Conservation (phyloP, 2,888 invertebrate genomes). For the Conops quadrifasciatus region DNA sequence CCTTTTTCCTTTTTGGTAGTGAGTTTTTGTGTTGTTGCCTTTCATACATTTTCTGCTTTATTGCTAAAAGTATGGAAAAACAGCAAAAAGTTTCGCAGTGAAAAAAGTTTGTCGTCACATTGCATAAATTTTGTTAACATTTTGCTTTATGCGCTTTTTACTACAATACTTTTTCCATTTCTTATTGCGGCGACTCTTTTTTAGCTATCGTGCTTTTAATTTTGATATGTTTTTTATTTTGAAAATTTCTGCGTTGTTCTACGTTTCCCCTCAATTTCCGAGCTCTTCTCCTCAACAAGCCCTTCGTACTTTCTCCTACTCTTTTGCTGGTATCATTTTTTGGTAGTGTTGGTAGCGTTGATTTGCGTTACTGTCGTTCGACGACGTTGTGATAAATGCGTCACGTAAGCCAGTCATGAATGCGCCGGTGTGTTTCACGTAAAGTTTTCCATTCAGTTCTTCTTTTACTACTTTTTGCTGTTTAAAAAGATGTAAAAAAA, state of each 20-base stretch:
- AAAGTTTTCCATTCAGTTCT: too few relatives aligned
- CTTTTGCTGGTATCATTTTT: not conserved
- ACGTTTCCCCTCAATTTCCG: not conserved
- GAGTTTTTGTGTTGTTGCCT: not conserved
- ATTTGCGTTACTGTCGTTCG: conserved; percentile 22
- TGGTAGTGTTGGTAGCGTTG: not conserved
- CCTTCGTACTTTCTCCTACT: not conserved
- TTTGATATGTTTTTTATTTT: not conserved
- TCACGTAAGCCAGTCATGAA: conserved; percentile 13
- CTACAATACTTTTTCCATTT: not conserved
- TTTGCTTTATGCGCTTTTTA: not conserved
- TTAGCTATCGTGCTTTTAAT: not conserved
- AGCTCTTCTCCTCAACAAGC: not conserved
- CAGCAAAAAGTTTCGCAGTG: conserved; percentile 22
- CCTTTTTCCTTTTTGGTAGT: not conserved
- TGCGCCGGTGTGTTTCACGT: not conserved
- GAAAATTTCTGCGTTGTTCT: not conserved
- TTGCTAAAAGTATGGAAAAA: not conserved
- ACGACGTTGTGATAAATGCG: not conserved
- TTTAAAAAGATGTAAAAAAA: too few relatives aligned
- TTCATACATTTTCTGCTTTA: not conserved
- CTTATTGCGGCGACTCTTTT: not conserved
- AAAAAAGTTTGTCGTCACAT: conserved; percentile 26
- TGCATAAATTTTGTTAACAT: conserved; percentile 29
- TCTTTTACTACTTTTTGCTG: too few relatives aligned